Evolutionary conservation across 2,888 invertebrate genomes (phyloP), one percentile per base, ranked within the genome.

Genomic region (Apodemia mormo): DNA sequence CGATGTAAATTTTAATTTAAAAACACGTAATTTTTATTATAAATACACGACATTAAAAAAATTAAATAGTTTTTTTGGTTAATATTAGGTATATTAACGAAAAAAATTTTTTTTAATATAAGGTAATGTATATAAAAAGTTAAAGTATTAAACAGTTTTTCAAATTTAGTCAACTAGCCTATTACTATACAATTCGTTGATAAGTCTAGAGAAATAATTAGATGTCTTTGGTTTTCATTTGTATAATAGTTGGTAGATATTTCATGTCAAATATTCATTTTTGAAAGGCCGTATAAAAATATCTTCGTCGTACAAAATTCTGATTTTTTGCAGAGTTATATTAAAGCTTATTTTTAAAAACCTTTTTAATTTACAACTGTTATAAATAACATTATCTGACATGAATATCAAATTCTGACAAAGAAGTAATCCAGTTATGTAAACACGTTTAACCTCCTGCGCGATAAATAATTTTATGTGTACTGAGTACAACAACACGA

Each of bases 401-500:
- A 61, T 12, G 14, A 14, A 30, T 12, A 33, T 61, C 49, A 49
- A 49, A 49, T 49, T 49, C 61, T 33, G 61, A 61, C 61, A 33
- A 61, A 61, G 30, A 33, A 30, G 30, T 61, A 61, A 33, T 12
- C 12, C 61, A 61, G 61, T 61, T 61, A 61, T 61, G 58, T 58
- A 58, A 58, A 58, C n/a, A 58, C 30, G 22, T 58, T 58, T 58
- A 58, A 58, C 58, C 58, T 58, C 4, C 30, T 30, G 10, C 10
- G 58, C 58, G 30, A 58, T 58, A 58, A 58, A 58, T 58, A 58
- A 58, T 58, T 58, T 58, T 58, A 58, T 58, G n/a, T 12, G 58
- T 12, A 10, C 58, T 10, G 58, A 58, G 30, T 58, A 68, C 70
- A 75, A 75, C 72, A 54, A 71, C 72, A 69, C 66, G 65, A 69